phyloP scores from a whole-genome alignment of 37 sponge, comb jelly and placozoan genomes.

The Aplysina aerophoba region DNA sequence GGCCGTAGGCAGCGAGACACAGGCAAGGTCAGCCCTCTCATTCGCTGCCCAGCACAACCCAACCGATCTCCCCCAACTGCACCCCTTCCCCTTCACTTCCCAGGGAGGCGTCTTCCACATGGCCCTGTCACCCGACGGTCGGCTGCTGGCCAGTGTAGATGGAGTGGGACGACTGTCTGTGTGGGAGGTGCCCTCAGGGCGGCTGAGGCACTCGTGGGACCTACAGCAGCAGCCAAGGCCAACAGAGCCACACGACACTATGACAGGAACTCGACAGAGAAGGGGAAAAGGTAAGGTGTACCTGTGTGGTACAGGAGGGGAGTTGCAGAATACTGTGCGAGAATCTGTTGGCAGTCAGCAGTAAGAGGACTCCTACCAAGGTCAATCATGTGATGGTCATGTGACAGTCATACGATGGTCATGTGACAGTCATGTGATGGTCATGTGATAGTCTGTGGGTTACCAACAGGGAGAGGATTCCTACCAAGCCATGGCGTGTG shows the following conservation, averaged over 20 bases:
- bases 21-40: neutral
- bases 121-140: slow-evolving; percentile 83
- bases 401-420: too few relatives aligned
- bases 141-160: slow-evolving; percentile 52
- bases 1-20: too few relatives aligned
- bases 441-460: too few relatives aligned
- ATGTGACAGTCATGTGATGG: too few relatives aligned
- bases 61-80: too few relatives aligned
- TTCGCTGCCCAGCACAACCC: too few relatives aligned
- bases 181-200: slow-evolving; percentile 71
- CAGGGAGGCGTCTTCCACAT: slow-evolving; percentile 77
- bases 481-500: too few relatives aligned
- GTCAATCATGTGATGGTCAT: too few relatives aligned
- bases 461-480: too few relatives aligned
- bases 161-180: slow-evolving; percentile 54
- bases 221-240: neutral
- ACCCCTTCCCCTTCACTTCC: slow-evolving; percentile 82
- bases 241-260: neutral
- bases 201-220: slow-evolving; percentile 67
- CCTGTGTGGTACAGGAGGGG: neutral
- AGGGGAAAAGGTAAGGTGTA: neutral
- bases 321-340: neutral
- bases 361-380: too few relatives aligned
- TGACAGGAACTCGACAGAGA: neutral
- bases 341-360: too few relatives aligned